phyloP scores from a whole-genome alignment of 2,113 vertebrate genomes.

The Actenoides hombroni region DNA sequence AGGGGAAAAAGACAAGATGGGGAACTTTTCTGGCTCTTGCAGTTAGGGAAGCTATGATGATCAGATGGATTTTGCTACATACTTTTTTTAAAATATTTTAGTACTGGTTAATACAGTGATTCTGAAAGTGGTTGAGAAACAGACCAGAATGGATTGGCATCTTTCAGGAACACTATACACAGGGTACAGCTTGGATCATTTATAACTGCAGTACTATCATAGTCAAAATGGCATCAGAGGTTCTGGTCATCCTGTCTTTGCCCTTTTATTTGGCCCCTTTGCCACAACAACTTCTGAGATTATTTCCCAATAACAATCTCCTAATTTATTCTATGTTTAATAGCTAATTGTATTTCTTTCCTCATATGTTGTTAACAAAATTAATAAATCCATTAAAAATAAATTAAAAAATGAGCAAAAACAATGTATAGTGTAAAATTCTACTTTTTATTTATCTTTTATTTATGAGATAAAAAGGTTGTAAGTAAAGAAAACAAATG shows the following conservation, averaged over 20 bases:
- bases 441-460: neutral
- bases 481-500: neutral
- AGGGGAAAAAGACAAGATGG: neutral
- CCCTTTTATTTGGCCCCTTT: neutral
- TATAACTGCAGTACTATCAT: neutral
- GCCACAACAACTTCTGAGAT: neutral
- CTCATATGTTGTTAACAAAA: neutral
- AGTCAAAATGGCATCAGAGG: neutral
- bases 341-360: neutral
- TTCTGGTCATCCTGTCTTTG: neutral
- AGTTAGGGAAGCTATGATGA: neutral
- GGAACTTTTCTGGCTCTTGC: neutral
- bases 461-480: neutral
- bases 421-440: neutral
- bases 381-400: neutral
- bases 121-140: neutral
- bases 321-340: neutral
- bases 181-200: neutral
- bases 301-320: neutral
- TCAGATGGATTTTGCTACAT: neutral
- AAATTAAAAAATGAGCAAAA: neutral
- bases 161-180: neutral
- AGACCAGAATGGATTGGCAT: neutral
- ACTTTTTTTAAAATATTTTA: neutral
- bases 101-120: neutral